These are phyloP conservation scores for Xanthostigma xanthostigma DNA, from an alignment of 2,888 invertebrate species.

Conservation along the genomic window DNA sequence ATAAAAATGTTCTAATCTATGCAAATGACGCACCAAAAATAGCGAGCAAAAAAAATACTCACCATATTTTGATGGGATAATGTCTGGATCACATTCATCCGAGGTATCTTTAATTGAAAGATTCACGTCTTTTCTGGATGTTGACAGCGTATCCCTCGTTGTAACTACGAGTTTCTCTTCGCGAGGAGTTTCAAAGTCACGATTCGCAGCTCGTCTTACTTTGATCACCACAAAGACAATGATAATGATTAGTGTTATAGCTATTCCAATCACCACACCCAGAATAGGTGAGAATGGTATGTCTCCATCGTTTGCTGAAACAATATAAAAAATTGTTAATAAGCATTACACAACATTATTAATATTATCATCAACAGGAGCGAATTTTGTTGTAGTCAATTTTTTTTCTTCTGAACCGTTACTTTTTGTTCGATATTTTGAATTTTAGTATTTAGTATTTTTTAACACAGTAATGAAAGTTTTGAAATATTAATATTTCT, in stretches of 20 bases:
- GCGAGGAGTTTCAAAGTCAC: constrained; percentile 20
- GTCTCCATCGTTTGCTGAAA: constrained; percentile 38
- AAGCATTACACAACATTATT: no score
- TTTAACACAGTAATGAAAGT: no score
- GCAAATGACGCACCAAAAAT: constrained; percentile 36
- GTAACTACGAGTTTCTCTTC: constrained; percentile 16
- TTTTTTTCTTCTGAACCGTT: no score
- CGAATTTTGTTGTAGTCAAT: no score
- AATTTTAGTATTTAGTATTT: no score
- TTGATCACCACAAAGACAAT: constrained; percentile 34
- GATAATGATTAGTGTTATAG: constrained; percentile 35
- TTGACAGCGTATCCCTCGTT: constrained; percentile 16
- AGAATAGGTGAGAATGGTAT: constrained; percentile 38
- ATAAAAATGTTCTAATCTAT: constrained; percentile 36
- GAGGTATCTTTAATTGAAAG: constrained; percentile 20
- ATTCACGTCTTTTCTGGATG: neutral
- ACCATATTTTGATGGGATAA: constrained; percentile 63
- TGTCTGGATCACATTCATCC: constrained; percentile 54
- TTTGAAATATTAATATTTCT: no score
- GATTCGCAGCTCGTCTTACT: constrained; percentile 24
- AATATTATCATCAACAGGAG: no score
- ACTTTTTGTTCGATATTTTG: no score
- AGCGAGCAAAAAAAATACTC: constrained; percentile 18
- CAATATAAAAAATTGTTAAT: constrained; percentile 4
- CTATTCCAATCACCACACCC: constrained; percentile 37